A percentile compares a stretch with the other conserved stretches of the same genome.
Conservation (phyloP, 64 coral and sea anemone genomes). For the Orbicella faveolata region DNA sequence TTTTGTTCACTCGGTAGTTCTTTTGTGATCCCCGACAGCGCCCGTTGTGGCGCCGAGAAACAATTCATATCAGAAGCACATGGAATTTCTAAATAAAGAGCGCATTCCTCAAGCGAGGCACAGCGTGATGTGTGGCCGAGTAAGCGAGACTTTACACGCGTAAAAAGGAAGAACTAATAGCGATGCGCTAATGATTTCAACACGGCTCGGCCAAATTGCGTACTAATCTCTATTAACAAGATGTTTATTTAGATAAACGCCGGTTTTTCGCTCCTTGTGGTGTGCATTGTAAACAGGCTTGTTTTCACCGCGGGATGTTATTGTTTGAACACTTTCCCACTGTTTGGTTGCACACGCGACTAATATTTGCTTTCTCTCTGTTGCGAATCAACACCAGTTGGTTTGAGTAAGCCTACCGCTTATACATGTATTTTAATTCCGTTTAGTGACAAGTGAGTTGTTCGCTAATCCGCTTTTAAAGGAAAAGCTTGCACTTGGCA, state of each 20-base stretch:
- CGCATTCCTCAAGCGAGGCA: not conserved
- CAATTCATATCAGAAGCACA: conserved; percentile 24
- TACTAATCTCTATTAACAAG: conserved; percentile 43
- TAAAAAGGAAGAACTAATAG: not conserved
- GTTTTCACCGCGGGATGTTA: conserved; percentile 47
- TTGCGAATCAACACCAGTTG: not conserved
- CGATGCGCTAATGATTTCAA: conserved; percentile 38
- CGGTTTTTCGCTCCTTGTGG: conserved; percentile 25
- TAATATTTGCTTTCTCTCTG: not conserved
- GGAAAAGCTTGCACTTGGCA: not conserved
- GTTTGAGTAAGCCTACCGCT: not conserved
- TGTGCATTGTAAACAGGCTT: conserved; percentile 38
- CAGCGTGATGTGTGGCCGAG: not conserved
- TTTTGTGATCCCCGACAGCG: conserved; percentile 35
- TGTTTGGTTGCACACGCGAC: conserved; percentile 13
- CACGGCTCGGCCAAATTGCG: conserved; percentile 13
- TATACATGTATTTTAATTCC: not conserved
- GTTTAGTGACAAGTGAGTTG: not conserved
- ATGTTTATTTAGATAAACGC: conserved; percentile 41
- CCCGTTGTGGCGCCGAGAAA: conserved; percentile 14
- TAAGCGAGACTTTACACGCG: not conserved
- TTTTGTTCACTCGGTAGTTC: conserved; percentile 34
- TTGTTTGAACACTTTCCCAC: conserved; percentile 25
- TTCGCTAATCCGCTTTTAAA: not conserved
- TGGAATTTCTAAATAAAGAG: not conserved